These are phyloP conservation scores for Peucedramus taeniatus DNA, from an alignment of 2,113 vertebrate genomes.

Conservation along the genomic window DNA sequence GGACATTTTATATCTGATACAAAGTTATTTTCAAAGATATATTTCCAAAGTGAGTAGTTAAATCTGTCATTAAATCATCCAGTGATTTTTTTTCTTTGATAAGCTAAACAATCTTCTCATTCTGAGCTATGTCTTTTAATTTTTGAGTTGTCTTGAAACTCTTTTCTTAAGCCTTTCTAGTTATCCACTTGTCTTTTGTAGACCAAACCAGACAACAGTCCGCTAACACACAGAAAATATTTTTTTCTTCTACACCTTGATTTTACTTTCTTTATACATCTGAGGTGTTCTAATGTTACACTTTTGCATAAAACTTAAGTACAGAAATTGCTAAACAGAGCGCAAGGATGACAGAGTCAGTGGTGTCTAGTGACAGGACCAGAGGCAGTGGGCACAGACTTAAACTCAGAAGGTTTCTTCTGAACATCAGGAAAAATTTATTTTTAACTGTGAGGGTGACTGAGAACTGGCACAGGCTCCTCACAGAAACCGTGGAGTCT, in stretches of 20 bases:
- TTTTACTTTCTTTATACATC: not conserved
- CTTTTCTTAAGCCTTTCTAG: not conserved
- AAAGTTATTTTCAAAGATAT: not conserved
- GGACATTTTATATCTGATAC: not conserved
- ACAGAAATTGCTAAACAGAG: not conserved
- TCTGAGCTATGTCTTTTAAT: not conserved
- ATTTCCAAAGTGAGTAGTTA: not conserved
- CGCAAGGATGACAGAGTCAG: not conserved
- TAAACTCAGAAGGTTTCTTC: not conserved
- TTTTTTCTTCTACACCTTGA: not conserved
- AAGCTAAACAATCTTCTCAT: not conserved
- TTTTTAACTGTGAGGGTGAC: not conserved
- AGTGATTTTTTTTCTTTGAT: not conserved
- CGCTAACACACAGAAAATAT: not conserved
- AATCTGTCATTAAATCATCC: not conserved
- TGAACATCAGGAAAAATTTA: not conserved
- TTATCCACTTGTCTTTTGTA: not conserved
- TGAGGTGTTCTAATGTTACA: not conserved
- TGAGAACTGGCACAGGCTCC: not conserved
- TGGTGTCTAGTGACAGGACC: not conserved
- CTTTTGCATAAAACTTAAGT: not conserved
- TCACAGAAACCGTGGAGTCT: not conserved
- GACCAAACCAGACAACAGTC: not conserved
- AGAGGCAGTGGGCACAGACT: not conserved
- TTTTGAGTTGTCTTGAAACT: not conserved